phyloP scores from a whole-genome alignment of 1,140 invertebrate genomes.

The Drosophila repletoides region DNA sequence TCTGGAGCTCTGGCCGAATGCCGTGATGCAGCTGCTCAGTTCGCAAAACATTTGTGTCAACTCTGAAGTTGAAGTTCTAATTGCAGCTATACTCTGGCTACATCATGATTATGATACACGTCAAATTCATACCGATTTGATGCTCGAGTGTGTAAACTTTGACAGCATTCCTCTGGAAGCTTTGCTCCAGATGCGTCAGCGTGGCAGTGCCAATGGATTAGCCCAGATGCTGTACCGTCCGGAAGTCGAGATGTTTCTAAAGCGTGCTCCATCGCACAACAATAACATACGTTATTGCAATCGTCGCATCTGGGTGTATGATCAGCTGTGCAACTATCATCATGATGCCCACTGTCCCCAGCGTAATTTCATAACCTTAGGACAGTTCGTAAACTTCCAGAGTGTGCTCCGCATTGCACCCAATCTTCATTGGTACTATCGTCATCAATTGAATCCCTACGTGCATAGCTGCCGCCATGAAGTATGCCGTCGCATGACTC shows the following conservation, averaged over 20 bases:
- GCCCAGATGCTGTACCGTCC: neutral
- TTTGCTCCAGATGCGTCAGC: conserved; percentile 3
- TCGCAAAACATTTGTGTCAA: conserved; percentile 29
- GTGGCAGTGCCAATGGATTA: neutral
- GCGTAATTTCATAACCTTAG: conserved; percentile 16
- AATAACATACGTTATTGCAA: conserved; percentile 6
- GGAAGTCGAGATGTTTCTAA: conserved; percentile 11
- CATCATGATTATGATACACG: conserved; percentile 8
- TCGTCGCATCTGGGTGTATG: conserved; percentile 36
- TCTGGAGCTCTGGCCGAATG: neutral
- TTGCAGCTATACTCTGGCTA: conserved; percentile 20
- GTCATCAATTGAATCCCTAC: conserved; percentile 23
- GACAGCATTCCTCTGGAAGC: conserved; percentile 17
- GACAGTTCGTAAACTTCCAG: conserved; percentile 12
- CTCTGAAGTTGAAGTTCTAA: conserved; percentile 31
- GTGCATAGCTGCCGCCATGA: conserved; percentile 13
- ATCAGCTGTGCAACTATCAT: conserved; percentile 19
- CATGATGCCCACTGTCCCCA: conserved; percentile 20
- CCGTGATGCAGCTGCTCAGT: conserved; percentile 11
- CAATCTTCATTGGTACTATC: conserved; percentile 22
- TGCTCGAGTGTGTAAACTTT: conserved; percentile 15
- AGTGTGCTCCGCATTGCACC: neutral
- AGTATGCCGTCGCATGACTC: neutral
- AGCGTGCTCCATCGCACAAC: neutral
- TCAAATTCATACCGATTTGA: neutral